A percentile compares a stretch with the other conserved stretches of the same genome.
These are phyloP conservation scores for Drosophila mulleri DNA, from an alignment of 2,888 invertebrate species.

Conservation along the genomic window DNA sequence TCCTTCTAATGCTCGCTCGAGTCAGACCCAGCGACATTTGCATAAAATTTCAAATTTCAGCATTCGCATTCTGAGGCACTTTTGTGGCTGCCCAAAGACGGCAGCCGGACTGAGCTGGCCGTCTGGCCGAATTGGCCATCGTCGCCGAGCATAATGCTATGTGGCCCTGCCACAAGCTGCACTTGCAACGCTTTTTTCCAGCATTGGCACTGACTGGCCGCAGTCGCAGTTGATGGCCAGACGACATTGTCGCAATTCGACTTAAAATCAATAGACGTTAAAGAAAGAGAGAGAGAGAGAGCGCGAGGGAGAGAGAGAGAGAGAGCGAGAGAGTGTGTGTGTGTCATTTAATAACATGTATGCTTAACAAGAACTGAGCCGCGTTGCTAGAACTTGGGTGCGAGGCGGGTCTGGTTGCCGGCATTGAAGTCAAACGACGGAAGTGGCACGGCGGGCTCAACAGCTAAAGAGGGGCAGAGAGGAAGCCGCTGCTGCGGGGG, in stretches of 20 bases:
- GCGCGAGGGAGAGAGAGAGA: neutral
- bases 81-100: conserved; percentile 56
- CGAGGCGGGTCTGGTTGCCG: conserved; percentile 24
- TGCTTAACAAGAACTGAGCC: conserved; percentile 35
- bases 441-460: conserved; percentile 48
- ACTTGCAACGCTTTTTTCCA: conserved; percentile 49
- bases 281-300: conserved; percentile 1
- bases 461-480: neutral
- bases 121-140: conserved; percentile 17
- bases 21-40: conserved; percentile 16
- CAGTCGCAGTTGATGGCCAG: conserved; percentile 31
- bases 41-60: conserved; percentile 23
- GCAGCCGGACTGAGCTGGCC: neutral
- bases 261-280: conserved; percentile 67
- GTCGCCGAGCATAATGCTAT: conserved; percentile 23
- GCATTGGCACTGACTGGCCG: conserved; percentile 60
- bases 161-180: conserved; percentile 45
- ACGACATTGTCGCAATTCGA: conserved; percentile 34
- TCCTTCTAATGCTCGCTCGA: neutral
- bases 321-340: neutral
- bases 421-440: conserved; percentile 78
- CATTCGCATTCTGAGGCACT: conserved; percentile 39
- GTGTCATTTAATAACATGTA: conserved; percentile 48
- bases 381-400: conserved; percentile 13
- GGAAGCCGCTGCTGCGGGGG: neutral